Base-by-base conservation (phyloP, 2,797 vertebrate species). In the Fistularia commersonii region DNA sequence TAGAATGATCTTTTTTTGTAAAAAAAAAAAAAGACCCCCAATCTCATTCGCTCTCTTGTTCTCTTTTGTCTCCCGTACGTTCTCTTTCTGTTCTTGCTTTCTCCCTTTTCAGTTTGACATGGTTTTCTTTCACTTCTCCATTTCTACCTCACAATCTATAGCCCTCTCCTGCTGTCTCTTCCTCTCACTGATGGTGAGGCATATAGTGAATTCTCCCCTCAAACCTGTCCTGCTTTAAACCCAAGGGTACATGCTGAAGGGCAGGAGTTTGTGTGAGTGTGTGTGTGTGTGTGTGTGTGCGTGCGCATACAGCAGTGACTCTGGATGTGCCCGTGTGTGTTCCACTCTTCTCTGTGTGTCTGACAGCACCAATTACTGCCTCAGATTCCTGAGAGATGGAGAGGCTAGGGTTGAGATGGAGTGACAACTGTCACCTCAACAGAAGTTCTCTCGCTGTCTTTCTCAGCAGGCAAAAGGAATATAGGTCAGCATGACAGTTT, bases 301-400 rank as follows among this genome's bases (percentile, higher is more conserved):
- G 33, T 41, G 35, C 51, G 48, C 23, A 23, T 23, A 23, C 23
- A 23, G 23, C 23, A 4, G 23, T 23, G 23, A 23, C 23, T 23
- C 23, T 23, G 23, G 23, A 23, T 54, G 57, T 61, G 55, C 46
- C 41, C 60, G 64, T 53, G 66, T 72, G 70, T 64, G 59, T 59
- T 72, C 61, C 50, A 53, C 76, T 61, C 68, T 77, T 57, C 58
- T 54, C 52, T 66, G 66, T 75, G 68, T 71, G 74, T 70, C 74
- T 84, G 81, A 84, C 79, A 82, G 62, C 80, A 66, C 69, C 79
- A 88, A 83, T 86, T 85, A 83, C 76, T 60, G 73, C 67, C 71
- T 85, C 71, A 69, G 68, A 77, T 67, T 72, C 56, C 51, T 33
- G 37, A 50, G 68, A 83, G 78, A 73, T 59, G 64, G 76, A 76